A percentile compares a stretch with the other conserved stretches of the same genome.
Conservation (phyloP, 2,888 invertebrate genomes). For the Auanema sp. region DNA sequence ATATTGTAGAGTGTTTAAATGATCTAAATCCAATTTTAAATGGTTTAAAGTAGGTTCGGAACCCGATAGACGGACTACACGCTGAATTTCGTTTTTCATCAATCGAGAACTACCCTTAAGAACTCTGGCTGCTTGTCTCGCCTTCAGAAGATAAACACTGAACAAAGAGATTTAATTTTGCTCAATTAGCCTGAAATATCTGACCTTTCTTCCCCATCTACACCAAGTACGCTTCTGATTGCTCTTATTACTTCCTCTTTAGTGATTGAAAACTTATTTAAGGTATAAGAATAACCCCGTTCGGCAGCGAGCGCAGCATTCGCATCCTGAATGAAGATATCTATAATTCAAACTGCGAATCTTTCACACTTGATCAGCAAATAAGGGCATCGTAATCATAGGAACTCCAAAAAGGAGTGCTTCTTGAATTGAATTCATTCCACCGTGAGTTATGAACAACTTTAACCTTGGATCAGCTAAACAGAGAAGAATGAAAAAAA, state of each 20-base stretch:
- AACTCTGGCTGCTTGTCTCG: constrained; percentile 12
- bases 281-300: constrained; percentile 13
- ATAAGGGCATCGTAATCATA: constrained; percentile 26
- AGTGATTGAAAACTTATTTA: constrained; percentile 23
- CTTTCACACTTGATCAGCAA: constrained; percentile 27
- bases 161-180: constrained; percentile 1
- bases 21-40: constrained; percentile 19
- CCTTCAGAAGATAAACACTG: constrained; percentile 7
- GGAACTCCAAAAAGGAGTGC: constrained; percentile 26
- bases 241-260: constrained; percentile 20
- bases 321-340: constrained; percentile 22
- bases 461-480: constrained; percentile 28
- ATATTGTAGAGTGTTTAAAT: constrained; percentile 17
- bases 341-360: background rate
- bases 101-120: constrained; percentile 8
- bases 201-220: constrained; percentile 8
- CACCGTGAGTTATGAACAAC: constrained; percentile 30
- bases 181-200: background rate
- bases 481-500: background rate
- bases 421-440: constrained; percentile 33
- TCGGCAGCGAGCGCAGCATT: constrained; percentile 26
- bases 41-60: constrained; percentile 14
- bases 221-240: constrained; percentile 17
- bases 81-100: constrained; percentile 12
- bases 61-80: constrained; percentile 10